Evolutionary conservation across 2,113 vertebrate species (phyloP).

Genomic region (Mesitornis unicolor): DNA sequence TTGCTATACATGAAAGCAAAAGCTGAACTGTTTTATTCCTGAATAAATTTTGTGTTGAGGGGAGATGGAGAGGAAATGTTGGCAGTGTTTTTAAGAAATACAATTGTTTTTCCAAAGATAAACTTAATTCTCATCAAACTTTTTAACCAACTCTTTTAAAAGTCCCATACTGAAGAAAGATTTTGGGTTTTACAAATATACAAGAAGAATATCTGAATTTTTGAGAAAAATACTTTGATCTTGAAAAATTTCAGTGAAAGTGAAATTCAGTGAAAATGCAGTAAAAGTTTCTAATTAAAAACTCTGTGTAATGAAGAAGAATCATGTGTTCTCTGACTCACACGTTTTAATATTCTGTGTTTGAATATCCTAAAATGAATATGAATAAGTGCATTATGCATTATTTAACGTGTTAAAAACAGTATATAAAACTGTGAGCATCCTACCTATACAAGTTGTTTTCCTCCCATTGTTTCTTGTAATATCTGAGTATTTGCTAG

Average conservation of each 20-base stretch:
- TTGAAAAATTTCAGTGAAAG: too few relatives aligned
- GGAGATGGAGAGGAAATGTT: fast-evolving
- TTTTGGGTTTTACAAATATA: background rate
- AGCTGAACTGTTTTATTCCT: background rate
- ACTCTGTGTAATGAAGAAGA: background rate
- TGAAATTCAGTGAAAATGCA: too few relatives aligned
- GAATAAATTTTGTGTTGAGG: background rate
- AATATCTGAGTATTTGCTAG: background rate
- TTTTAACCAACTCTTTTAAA: background rate
- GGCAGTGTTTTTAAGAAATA: background rate
- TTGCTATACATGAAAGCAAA: background rate
- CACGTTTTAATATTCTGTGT: background rate
- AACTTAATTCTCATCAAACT: background rate
- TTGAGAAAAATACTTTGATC: background rate
- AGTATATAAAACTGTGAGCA: background rate
- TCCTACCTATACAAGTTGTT: background rate
- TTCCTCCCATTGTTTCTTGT: background rate
- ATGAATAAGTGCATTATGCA: background rate
- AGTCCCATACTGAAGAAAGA: background rate
- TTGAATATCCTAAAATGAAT: background rate
- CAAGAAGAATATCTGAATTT: background rate
- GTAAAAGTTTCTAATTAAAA: background rate
- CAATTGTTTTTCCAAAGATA: background rate
- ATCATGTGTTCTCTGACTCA: background rate
- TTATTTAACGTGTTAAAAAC: background rate